These are phyloP conservation scores for Hemithea aestivaria DNA, from an alignment of 2,888 invertebrate genomes.

Conservation along the genomic window DNA sequence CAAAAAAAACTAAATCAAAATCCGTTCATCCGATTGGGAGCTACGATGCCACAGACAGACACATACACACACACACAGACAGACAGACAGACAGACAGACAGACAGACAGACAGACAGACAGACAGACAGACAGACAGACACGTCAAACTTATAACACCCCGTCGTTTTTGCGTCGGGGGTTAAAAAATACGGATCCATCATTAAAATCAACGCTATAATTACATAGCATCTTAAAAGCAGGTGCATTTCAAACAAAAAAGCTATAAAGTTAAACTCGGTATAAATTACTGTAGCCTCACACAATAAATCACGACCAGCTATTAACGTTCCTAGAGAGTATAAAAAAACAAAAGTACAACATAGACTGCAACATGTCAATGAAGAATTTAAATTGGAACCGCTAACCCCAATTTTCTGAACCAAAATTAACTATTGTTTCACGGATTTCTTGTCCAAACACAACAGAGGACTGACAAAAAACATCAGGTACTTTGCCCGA, in stretches of 20 bases:
- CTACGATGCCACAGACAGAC: too few species aligned
- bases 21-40: too few species aligned
- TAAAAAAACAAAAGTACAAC: conserved; percentile 38
- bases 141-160: too few species aligned
- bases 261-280: conserved; percentile 16
- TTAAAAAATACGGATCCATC: conserved; percentile 10
- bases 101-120: too few species aligned
- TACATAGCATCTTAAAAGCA: conserved; percentile 18
- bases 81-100: too few species aligned
- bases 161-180: too few species aligned
- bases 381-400: conserved; percentile 64
- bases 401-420: conserved; percentile 42
- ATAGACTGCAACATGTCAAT: conserved; percentile 47
- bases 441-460: conserved; percentile 66
- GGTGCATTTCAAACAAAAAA: conserved; percentile 24
- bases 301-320: conserved; percentile 55
- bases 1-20: too few species aligned
- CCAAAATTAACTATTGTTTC: conserved; percentile 70
- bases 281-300: conserved; percentile 33
- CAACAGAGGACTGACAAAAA: conserved; percentile 60
- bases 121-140: too few species aligned
- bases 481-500: conserved; percentile 60
- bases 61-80: too few species aligned
- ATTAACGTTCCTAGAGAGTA: conserved; percentile 40
- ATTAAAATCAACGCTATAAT: conserved; percentile 12